These are phyloP conservation scores for Etheostoma nigrum DNA, from an alignment of 2,797 vertebrate species.

Conservation along the genomic window DNA sequence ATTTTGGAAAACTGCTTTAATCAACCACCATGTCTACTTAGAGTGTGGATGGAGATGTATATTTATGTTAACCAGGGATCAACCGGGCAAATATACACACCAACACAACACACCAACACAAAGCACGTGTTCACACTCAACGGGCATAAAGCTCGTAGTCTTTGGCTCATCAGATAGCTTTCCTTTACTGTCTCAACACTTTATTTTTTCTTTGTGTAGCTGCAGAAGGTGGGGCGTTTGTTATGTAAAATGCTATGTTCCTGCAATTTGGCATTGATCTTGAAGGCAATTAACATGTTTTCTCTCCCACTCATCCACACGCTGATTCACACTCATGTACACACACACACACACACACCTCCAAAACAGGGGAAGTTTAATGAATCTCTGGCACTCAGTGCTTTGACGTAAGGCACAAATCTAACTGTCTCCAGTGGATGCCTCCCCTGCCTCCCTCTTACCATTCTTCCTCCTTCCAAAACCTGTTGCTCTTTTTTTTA, in stretches of 20 bases:
- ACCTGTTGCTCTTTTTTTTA: slow-evolving; percentile 40
- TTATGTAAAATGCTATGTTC: slow-evolving; percentile 54
- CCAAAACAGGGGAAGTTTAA: slow-evolving; percentile 71
- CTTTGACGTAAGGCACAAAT: slow-evolving; percentile 65
- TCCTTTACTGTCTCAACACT: slow-evolving; percentile 9
- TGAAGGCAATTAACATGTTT: slow-evolving; percentile 70
- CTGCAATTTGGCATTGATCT: slow-evolving; percentile 60
- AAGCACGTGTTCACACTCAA: neutral
- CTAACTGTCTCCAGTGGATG: slow-evolving; percentile 62
- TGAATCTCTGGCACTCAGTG: slow-evolving; percentile 74
- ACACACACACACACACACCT: slow-evolving; percentile 59
- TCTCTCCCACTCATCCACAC: slow-evolving; percentile 63
- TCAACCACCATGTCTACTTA: slow-evolving; percentile 33
- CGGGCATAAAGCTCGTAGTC: no score
- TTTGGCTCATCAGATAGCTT: slow-evolving; percentile 8
- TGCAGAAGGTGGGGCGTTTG: slow-evolving; percentile 26
- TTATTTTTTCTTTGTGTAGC: slow-evolving; percentile 32
- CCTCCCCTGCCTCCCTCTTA: slow-evolving; percentile 56
- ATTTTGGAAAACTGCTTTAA: slow-evolving; percentile 39
- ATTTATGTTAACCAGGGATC: slow-evolving; percentile 27
- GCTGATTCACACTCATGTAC: slow-evolving; percentile 64
- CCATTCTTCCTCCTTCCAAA: slow-evolving; percentile 52
- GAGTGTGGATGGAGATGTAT: slow-evolving; percentile 15
- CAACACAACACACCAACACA: slow-evolving; percentile 10
- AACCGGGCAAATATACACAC: slow-evolving; percentile 28